phyloP scores from a whole-genome alignment of 2,797 vertebrate genomes.

The Morelia viridis region DNA sequence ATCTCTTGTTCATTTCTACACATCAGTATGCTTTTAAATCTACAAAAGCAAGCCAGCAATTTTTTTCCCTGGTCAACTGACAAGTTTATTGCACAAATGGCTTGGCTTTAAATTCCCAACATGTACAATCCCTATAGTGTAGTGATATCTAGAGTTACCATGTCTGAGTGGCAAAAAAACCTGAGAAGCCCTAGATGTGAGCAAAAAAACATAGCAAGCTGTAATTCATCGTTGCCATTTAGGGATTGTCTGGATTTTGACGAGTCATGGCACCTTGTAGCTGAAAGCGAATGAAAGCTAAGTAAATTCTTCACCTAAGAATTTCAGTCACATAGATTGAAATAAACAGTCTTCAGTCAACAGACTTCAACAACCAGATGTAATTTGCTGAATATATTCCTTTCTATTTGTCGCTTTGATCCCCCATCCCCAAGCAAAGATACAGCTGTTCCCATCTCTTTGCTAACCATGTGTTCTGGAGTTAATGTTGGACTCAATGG shows the following conservation, averaged over 20 bases:
- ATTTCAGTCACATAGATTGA: slow-evolving; percentile 57
- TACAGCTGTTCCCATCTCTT: slow-evolving; percentile 51
- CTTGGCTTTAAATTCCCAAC: background rate
- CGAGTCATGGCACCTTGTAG: background rate
- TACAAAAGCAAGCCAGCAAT: background rate
- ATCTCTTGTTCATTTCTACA: background rate
- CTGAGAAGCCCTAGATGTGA: background rate
- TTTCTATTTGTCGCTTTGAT: slow-evolving; percentile 46
- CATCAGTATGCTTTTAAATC: background rate
- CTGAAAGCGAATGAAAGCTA: slow-evolving; percentile 48
- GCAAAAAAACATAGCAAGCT: background rate
- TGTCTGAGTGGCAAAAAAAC: slow-evolving; percentile 21
- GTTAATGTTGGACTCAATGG: slow-evolving; percentile 50
- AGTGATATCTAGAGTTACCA: background rate
- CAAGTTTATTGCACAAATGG: background rate
- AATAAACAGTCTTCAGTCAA: slow-evolving; percentile 58
- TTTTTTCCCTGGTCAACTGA: background rate
- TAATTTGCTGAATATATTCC: slow-evolving; percentile 46
- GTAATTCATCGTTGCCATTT: background rate
- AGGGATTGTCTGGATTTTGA: background rate
- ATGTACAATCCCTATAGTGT: background rate
- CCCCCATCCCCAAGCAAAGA: slow-evolving; percentile 53
- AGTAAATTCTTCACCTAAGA: slow-evolving; percentile 16
- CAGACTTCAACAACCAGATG: slow-evolving; percentile 43
- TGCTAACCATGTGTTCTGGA: slow-evolving; percentile 27